Evolutionary conservation across 92 coral and sea anemone species (phyloP).

Genomic region (Phenganax stokvisi): DNA sequence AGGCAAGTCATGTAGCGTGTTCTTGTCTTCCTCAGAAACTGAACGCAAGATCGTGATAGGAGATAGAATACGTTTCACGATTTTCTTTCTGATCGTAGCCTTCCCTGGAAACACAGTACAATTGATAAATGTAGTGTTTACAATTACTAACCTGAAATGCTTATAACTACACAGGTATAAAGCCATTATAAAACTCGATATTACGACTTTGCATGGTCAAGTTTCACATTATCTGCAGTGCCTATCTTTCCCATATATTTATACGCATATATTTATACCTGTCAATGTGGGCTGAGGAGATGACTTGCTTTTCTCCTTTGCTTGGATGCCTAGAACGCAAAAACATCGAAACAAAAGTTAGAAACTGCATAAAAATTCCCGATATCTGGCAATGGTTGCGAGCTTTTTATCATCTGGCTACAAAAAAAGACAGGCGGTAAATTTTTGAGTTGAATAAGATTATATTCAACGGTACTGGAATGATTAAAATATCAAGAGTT

Average conservation of each 20-base stretch:
- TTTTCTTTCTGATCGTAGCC: constrained; percentile 65
- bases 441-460: too few relatives aligned
- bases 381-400: too few relatives aligned
- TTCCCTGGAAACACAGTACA: constrained; percentile 57
- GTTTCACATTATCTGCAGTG: background rate
- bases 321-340: constrained; percentile 14
- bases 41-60: constrained; percentile 74
- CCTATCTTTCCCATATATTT: background rate
- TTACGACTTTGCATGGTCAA: background rate
- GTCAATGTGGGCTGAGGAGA: constrained; percentile 35
- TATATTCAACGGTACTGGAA: too few relatives aligned
- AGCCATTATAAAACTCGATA: too few relatives aligned
- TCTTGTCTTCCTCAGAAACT: constrained; percentile 64
- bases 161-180: too few relatives aligned
- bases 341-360: background rate
- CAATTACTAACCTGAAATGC: background rate
- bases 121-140: background rate
- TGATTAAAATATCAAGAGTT: too few relatives aligned
- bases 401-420: too few relatives aligned
- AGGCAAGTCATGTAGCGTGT: constrained; percentile 50
- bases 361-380: background rate
- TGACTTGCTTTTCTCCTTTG: constrained; percentile 29
- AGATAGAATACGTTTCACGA: constrained; percentile 82
- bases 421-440: too few relatives aligned
- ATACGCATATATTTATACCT: background rate